A percentile compares a stretch with the other conserved stretches of the same genome.
These are phyloP conservation scores for Nemoura dubitans DNA, from an alignment of 2,888 invertebrate genomes.

Conservation along the genomic window DNA sequence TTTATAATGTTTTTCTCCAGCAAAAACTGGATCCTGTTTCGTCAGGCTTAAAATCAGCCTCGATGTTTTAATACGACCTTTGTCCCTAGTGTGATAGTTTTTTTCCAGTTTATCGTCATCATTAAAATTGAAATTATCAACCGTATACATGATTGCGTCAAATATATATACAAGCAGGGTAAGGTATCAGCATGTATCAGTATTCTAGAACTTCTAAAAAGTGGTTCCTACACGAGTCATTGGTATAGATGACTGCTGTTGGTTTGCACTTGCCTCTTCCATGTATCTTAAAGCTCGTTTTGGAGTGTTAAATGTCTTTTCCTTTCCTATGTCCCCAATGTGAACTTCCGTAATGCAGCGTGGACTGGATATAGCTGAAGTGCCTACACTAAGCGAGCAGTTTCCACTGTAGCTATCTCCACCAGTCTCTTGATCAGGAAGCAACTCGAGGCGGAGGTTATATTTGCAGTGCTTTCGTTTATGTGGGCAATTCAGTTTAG, in stretches of 20 bases:
- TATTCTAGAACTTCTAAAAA: background rate
- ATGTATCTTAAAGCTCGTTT: background rate
- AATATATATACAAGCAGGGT: background rate
- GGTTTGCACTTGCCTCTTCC: background rate
- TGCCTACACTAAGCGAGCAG: too few relatives aligned
- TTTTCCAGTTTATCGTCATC: background rate
- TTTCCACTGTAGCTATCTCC: too few relatives aligned
- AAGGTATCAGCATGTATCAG: too few relatives aligned
- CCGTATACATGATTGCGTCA: background rate
- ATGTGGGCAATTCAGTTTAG: too few relatives aligned
- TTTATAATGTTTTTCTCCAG: background rate
- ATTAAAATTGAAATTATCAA: background rate
- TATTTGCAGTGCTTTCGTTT: too few relatives aligned
- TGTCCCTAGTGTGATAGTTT: background rate
- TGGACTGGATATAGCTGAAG: too few relatives aligned
- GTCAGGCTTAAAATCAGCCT: background rate
- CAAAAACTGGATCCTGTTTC: too few relatives aligned
- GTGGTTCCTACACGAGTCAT: background rate
- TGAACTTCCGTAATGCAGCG: too few relatives aligned
- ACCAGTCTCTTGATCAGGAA: too few relatives aligned
- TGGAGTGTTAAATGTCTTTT: background rate
- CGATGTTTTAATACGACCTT: background rate
- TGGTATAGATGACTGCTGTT: slow-evolving; percentile 7
- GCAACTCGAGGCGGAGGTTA: too few relatives aligned
- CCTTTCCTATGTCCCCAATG: too few relatives aligned